These are phyloP conservation scores for Parauchenoglanis punctatus DNA, from an alignment of 2,797 vertebrate genomes.

Conservation along the genomic window DNA sequence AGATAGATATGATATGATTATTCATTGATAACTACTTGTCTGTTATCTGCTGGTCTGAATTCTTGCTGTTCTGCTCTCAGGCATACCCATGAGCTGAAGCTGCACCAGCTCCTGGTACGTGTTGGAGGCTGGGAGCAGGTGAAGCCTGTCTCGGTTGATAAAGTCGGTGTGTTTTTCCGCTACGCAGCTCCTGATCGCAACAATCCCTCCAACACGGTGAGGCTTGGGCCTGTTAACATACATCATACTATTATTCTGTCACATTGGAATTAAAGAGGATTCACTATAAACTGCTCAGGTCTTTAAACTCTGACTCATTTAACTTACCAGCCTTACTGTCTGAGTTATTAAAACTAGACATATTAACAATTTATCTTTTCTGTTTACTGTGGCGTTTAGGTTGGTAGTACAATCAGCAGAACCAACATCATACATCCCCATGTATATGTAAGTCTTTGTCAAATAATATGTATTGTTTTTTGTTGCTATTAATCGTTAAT, in stretches of 20 bases:
- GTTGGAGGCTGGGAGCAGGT: constrained; percentile 97
- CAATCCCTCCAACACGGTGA: constrained; percentile 88
- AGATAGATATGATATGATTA: not conserved
- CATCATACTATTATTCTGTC: not conserved
- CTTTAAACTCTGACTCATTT: not conserved
- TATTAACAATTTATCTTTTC: not conserved
- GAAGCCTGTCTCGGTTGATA: constrained; percentile 96
- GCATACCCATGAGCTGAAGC: constrained; percentile 95
- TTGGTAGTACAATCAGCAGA: constrained; percentile 92
- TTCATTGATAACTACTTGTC: not conserved
- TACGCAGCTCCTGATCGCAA: constrained; percentile 93
- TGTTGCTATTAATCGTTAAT: not conserved
- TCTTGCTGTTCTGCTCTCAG: constrained; percentile 65
- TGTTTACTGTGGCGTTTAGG: constrained; percentile 69
- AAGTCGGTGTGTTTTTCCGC: constrained; percentile 95
- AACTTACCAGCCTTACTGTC: too few relatives aligned
- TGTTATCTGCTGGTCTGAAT: constrained; percentile 17
- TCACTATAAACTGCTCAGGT: not conserved
- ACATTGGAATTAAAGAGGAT: not conserved
- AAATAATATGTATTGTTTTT: too few relatives aligned
- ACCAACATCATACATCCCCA: constrained; percentile 98
- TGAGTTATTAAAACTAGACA: not conserved
- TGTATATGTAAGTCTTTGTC: constrained; percentile 87
- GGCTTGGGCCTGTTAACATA: constrained; percentile 46
- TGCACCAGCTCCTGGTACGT: constrained; percentile 94